Base-by-base conservation (phyloP, 1,140 invertebrate genomes). In the Drosophila gunungcola region DNA sequence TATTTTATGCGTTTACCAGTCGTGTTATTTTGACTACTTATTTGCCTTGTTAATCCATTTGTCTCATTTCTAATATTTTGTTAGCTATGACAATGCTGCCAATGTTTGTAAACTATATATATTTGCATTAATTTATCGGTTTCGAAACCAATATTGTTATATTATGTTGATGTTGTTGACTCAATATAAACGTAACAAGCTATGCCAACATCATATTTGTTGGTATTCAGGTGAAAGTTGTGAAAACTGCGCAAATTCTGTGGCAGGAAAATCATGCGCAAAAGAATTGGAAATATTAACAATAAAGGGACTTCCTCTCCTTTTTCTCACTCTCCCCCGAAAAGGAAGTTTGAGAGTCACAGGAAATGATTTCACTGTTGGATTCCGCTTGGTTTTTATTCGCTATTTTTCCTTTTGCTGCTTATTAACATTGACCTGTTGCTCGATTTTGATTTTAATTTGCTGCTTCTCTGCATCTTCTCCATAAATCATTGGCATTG, bases 171-270 rank as follows among this genome's bases (percentile, higher is more conserved):
- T 21, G 43, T 10, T 43, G 4, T 51, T 51, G 13, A 25, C 27
- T 34, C 9, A 13, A 39, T n/a, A 29, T 39, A 55, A 39, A 32
- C 48, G 25, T 41, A 21, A 63, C 34, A 42, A 48, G 32, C 62
- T 62, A 25, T 32, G 43, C 25, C 29, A 49, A 49, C 43, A 42
- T 32, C 16, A 29, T 38, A 58, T 36, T 11, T 49, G 25, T 12
- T 38, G 25, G n/a, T 48, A 51, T 45, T 68, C 64, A 55, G 51
- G 56, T 62, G 51, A 73, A 54, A 73, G 49, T 68, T 36, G 27
- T 45, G 51, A 49, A 54, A 81, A 86, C 82, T 85, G 78, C 82
- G 82, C 78, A 85, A 85, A 85, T 85, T 73, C 62, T 65, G 65
- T 41, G 38, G 61, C 64, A 65, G 32, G 49, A 42, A 64, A 68